These are phyloP conservation scores for Drepana falcataria DNA, from an alignment of 2,888 invertebrate species.

Conservation along the genomic window DNA sequence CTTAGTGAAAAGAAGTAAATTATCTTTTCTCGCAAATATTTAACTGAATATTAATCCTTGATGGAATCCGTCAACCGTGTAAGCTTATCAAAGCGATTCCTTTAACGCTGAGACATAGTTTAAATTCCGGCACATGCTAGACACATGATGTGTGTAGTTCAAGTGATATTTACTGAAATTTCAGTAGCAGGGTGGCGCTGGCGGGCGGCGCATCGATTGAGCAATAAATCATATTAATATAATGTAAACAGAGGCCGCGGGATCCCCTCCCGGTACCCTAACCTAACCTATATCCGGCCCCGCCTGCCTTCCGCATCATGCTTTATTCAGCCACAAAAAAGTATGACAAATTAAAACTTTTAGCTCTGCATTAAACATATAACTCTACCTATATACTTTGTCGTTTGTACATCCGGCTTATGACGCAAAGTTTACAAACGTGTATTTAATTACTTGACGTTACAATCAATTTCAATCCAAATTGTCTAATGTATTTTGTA, in stretches of 20 bases:
- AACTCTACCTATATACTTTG: not conserved
- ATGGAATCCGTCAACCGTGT: constrained; percentile 9
- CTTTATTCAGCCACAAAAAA: constrained; percentile 40
- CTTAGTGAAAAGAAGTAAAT: too few relatives aligned
- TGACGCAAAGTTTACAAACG: not conserved
- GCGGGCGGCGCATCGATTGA: constrained; percentile 60
- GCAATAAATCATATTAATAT: constrained; percentile 74
- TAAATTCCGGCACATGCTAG: constrained; percentile 53
- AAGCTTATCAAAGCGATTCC: constrained; percentile 61
- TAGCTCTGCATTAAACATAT: not conserved
- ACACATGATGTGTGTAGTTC: constrained; percentile 25
- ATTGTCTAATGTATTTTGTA: too few relatives aligned
- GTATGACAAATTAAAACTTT: constrained; percentile 29
- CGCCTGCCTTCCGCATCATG: constrained; percentile 27
- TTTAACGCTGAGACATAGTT: constrained; percentile 59
- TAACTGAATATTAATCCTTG: not conserved
- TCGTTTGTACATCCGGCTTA: not conserved
- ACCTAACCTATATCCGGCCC: constrained; percentile 9
- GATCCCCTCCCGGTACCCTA: constrained; percentile 27
- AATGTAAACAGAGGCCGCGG: constrained; percentile 62
- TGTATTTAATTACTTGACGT: not conserved
- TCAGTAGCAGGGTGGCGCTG: constrained; percentile 34
- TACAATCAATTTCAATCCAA: too few relatives aligned
- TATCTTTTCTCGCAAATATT: too few relatives aligned
- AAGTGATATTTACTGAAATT: constrained; percentile 50